Evolutionary conservation across 2,113 vertebrate genomes (phyloP).

Genomic region (Sylvilagus bachmani): DNA sequence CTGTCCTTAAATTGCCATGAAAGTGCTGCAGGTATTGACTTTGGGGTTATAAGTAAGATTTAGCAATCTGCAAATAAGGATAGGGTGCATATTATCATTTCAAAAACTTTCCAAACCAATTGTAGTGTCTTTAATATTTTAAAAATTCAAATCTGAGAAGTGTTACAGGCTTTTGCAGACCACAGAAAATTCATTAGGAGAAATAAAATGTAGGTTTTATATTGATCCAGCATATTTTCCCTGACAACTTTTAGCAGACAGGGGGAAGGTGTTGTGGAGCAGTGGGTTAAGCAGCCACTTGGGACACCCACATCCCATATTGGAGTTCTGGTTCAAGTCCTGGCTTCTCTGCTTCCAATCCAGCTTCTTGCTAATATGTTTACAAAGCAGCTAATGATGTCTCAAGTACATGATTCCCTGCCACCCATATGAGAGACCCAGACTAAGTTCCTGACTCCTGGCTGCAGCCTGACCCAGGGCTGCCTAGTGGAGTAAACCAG

Average conservation of each 20-base stretch:
- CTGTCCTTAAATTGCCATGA: neutral
- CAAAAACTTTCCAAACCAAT: neutral
- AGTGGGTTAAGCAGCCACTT: too few species aligned
- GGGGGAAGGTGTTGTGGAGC: too few species aligned
- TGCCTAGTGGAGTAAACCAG: too few species aligned
- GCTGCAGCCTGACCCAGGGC: too few species aligned
- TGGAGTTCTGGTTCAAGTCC: too few species aligned
- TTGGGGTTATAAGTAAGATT: conserved; percentile 3
- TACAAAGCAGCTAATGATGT: too few species aligned
- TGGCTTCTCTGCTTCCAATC: too few species aligned
- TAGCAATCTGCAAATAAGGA: neutral
- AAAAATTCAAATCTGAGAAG: conserved; percentile 19
- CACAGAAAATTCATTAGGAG: conserved; percentile 8
- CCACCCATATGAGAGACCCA: too few species aligned
- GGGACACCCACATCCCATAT: too few species aligned
- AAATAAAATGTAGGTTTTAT: conserved; percentile 24
- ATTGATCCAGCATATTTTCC: conserved; percentile 3
- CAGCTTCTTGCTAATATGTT: too few species aligned
- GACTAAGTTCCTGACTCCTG: too few species aligned
- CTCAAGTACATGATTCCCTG: too few species aligned
- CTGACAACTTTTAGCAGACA: conserved; percentile 28
- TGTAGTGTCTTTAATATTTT: neutral
- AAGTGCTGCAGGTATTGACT: neutral
- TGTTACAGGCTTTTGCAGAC: neutral
- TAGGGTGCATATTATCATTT: neutral